Evolutionary conservation across 2,113 vertebrate genomes (phyloP).

Genomic region (Microcebus lehilahytsara): DNA sequence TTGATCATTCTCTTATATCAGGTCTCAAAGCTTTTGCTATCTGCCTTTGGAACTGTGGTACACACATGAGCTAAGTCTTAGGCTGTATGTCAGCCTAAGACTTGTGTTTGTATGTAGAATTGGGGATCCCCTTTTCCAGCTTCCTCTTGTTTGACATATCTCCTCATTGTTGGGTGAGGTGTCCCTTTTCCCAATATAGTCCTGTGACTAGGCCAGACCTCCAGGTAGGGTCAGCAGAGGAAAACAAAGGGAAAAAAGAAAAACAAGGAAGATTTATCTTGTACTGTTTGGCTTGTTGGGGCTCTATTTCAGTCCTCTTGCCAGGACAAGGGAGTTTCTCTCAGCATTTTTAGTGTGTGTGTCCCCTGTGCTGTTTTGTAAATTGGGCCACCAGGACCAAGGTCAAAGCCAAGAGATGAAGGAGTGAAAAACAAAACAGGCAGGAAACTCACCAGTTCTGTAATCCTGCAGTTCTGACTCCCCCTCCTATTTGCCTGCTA

Average conservation of each 20-base stretch:
- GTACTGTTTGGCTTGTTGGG: neutral
- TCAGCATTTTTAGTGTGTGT: slow-evolving; percentile 9
- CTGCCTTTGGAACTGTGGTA: neutral
- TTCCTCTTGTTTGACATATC: neutral
- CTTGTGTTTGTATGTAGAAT: neutral
- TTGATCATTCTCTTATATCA: neutral
- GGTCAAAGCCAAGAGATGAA: neutral
- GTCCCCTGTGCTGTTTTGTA: neutral
- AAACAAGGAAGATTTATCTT: neutral
- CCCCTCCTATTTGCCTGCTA: neutral
- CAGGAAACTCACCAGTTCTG: neutral
- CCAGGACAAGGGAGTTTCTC: neutral
- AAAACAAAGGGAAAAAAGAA: neutral
- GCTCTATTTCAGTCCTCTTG: neutral
- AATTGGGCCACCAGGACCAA: neutral
- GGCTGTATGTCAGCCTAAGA: neutral
- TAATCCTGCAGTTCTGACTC: neutral
- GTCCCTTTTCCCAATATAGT: neutral
- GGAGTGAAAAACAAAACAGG: neutral
- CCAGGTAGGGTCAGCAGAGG: neutral
- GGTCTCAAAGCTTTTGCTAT: neutral
- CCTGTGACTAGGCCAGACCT: neutral
- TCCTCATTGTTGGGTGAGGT: neutral
- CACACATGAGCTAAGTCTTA: neutral
- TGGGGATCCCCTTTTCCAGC: neutral